Conservation (phyloP, 2,113 vertebrate species). For the Syngnathus floridae region DNA sequence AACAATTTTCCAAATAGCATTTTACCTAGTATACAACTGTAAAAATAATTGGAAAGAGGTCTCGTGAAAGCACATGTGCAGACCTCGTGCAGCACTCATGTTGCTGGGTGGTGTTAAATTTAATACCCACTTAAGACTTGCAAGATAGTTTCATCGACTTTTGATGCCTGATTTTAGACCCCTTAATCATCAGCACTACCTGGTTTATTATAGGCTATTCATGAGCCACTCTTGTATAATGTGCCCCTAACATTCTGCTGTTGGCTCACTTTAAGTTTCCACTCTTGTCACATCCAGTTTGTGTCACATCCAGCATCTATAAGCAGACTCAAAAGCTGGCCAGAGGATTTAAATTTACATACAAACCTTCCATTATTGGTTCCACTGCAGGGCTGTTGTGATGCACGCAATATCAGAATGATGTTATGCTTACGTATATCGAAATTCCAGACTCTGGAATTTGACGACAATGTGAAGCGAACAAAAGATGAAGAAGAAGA, state of each 20-base stretch:
- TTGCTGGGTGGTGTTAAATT: too few species aligned
- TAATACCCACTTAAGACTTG: neutral
- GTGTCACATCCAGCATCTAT: neutral
- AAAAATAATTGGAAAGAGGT: neutral
- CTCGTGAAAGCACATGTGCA: too few species aligned
- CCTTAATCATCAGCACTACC: neutral
- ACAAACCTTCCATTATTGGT: neutral
- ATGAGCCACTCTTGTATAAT: neutral
- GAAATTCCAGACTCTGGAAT: neutral
- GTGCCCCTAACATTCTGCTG: neutral
- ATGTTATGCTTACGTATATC: neutral
- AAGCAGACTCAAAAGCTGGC: neutral
- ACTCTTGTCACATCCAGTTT: conserved; percentile 1
- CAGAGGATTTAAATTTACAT: neutral
- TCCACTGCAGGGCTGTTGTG: neutral
- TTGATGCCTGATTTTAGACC: neutral
- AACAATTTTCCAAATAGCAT: neutral
- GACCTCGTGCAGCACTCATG: too few species aligned
- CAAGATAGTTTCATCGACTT: neutral
- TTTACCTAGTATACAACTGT: neutral
- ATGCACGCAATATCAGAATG: neutral
- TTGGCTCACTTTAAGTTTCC: neutral
- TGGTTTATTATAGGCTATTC: neutral
- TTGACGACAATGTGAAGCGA: neutral
- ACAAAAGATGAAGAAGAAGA: conserved; percentile 1